A percentile compares a stretch with the other conserved stretches of the same genome.
Evolutionary conservation across 2,888 invertebrate genomes (phyloP).

Genomic region (Amiota minor): DNA sequence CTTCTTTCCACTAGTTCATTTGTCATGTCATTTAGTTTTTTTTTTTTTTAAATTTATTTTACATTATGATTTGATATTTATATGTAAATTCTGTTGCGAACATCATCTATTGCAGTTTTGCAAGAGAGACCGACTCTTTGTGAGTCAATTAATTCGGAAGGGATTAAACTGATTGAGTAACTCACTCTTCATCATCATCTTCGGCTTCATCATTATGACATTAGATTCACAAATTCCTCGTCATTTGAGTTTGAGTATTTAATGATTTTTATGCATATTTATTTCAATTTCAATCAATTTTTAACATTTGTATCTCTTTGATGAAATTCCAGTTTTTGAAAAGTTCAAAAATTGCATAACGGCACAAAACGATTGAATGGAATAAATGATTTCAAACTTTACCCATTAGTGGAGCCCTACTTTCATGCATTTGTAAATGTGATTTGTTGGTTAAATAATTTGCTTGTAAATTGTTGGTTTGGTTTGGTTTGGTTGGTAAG

Average conservation of each 20-base stretch:
- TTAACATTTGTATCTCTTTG: slow-evolving; percentile 8
- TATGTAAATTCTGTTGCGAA: slow-evolving; percentile 17
- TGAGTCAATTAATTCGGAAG: neutral
- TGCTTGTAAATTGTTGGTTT: slow-evolving; percentile 21
- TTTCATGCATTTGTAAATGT: no score
- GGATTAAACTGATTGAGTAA: slow-evolving; percentile 1
- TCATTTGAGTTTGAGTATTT: neutral
- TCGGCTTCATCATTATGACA: neutral
- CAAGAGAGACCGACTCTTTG: neutral
- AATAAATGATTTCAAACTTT: slow-evolving; percentile 44
- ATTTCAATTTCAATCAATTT: neutral
- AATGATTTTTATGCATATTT: slow-evolving; percentile 1
- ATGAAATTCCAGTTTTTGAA: slow-evolving; percentile 13
- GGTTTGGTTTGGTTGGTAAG: neutral
- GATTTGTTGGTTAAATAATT: neutral
- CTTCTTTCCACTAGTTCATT: neutral
- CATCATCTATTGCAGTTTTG: no score
- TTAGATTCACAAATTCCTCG: neutral
- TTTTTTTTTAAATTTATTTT: neutral
- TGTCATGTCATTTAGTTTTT: neutral
- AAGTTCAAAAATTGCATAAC: slow-evolving; percentile 43
- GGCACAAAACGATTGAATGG: slow-evolving; percentile 22
- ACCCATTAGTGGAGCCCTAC: slow-evolving; percentile 12
- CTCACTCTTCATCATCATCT: neutral
- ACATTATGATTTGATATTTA: neutral